Evolutionary conservation across 2,888 invertebrate species (phyloP).

Genomic region (Panopea generosa): DNA sequence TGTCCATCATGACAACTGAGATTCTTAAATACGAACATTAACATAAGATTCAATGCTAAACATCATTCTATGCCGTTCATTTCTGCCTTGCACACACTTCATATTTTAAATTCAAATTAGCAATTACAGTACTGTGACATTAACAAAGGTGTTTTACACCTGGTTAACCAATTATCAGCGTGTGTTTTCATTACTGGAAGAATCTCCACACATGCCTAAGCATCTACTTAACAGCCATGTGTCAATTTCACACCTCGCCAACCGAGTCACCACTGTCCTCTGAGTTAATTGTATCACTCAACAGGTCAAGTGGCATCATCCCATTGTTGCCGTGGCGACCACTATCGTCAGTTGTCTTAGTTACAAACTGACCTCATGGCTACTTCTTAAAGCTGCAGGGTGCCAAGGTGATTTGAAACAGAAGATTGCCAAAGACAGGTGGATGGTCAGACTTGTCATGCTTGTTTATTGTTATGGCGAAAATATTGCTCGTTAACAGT

Average conservation of each 20-base stretch:
- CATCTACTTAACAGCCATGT: conserved; percentile 38
- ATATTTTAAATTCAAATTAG: background rate
- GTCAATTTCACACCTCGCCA: conserved; percentile 53
- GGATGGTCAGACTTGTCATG: conserved; percentile 1
- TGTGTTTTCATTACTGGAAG: conserved; percentile 33
- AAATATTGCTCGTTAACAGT: conserved; percentile 29
- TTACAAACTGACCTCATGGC: conserved; percentile 25
- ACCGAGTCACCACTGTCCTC: conserved; percentile 11
- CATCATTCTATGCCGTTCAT: too few relatives aligned
- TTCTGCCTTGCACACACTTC: too few relatives aligned
- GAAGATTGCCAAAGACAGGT: conserved; percentile 25
- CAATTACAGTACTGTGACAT: background rate
- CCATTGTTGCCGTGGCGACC: conserved; percentile 20
- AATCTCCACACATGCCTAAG: conserved; percentile 25
- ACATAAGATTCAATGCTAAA: too few relatives aligned
- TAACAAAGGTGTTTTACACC: conserved; percentile 47
- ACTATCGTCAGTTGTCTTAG: conserved; percentile 19
- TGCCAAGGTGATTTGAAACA: conserved; percentile 26
- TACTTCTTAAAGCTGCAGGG: conserved; percentile 20
- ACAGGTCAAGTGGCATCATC: conserved; percentile 39
- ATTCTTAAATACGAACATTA: too few relatives aligned
- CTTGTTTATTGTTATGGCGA: conserved; percentile 38
- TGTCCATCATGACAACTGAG: too few relatives aligned
- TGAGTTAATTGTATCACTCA: conserved; percentile 37
- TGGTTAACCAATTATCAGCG: conserved; percentile 38